These are phyloP conservation scores for Zelostemma sp. DNA, from an alignment of 1,140 invertebrate species.

Conservation along the genomic window DNA sequence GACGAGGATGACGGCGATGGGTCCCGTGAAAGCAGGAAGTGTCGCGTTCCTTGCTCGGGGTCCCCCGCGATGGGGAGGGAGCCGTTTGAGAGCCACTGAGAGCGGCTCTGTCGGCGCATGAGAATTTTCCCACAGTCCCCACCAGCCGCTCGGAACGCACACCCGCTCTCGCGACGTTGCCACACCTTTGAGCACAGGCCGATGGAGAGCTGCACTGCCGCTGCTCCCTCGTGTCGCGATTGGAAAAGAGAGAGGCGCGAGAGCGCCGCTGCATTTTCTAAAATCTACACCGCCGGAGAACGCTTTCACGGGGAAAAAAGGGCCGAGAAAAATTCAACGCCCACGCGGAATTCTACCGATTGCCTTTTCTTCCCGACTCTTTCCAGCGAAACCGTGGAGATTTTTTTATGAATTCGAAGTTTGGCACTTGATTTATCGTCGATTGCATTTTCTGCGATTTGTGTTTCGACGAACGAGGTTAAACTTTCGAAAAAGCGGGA, in stretches of 20 bases:
- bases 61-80: neutral
- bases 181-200: conserved; percentile 54
- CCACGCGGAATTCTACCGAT: no score
- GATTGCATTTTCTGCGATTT: no score
- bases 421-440: no score
- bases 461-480: no score
- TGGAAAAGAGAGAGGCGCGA: conserved; percentile 19
- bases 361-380: no score
- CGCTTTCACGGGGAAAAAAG: conserved; percentile 30
- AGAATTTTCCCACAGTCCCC: conserved; percentile 70
- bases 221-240: neutral
- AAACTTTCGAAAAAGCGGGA: conserved; percentile 53
- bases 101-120: conserved; percentile 61
- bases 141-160: conserved; percentile 57
- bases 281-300: conserved; percentile 29
- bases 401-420: no score
- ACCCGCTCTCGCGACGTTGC: conserved; percentile 66
- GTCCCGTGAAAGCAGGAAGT: conserved; percentile 40
- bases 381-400: no score
- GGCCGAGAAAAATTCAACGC: conserved; percentile 27
- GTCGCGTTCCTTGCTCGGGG: conserved; percentile 9
- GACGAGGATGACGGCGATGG: no score
- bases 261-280: conserved; percentile 16
- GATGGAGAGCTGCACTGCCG: conserved; percentile 24
- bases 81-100: conserved; percentile 55